Percentiles rank a stretch among this genome's conserved stretches.
These are phyloP conservation scores for Latrodectus geometricus DNA, from an alignment of 1,140 invertebrate genomes.

Conservation along the genomic window DNA sequence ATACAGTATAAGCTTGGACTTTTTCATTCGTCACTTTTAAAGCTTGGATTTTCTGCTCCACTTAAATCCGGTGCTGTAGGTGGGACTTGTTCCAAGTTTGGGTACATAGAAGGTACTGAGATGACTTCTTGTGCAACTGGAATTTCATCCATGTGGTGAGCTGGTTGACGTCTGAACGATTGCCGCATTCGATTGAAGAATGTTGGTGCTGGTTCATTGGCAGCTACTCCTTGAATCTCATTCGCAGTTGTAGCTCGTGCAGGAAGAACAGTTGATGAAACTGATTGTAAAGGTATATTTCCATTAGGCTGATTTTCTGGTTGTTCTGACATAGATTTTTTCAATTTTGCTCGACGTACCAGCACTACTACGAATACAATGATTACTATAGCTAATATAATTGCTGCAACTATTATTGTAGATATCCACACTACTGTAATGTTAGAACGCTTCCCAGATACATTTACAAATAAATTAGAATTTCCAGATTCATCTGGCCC, in stretches of 20 bases:
- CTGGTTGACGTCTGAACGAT: background rate
- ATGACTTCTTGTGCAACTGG: background rate
- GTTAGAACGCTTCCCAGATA: no score
- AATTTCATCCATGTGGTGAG: background rate
- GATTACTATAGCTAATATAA: background rate
- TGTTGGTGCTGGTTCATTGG: background rate
- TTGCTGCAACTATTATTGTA: no score
- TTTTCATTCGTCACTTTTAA: background rate
- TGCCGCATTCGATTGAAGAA: slow-evolving; percentile 28
- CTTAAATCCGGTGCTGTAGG: background rate
- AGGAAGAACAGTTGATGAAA: background rate
- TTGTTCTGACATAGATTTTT: background rate
- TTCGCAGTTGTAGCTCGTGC: background rate
- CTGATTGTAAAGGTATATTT: background rate
- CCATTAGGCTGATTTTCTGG: background rate
- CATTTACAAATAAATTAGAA: no score
- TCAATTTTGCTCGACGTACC: background rate
- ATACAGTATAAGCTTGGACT: background rate
- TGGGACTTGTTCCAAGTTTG: slow-evolving; percentile 8
- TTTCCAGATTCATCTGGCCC: no score
- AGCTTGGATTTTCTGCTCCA: background rate
- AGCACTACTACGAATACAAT: background rate
- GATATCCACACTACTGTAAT: no score
- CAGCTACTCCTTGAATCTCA: background rate
- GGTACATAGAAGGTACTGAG: slow-evolving; percentile 43